Conservation (phyloP, 2,113 vertebrate species). For the Atlantisia rogersi region DNA sequence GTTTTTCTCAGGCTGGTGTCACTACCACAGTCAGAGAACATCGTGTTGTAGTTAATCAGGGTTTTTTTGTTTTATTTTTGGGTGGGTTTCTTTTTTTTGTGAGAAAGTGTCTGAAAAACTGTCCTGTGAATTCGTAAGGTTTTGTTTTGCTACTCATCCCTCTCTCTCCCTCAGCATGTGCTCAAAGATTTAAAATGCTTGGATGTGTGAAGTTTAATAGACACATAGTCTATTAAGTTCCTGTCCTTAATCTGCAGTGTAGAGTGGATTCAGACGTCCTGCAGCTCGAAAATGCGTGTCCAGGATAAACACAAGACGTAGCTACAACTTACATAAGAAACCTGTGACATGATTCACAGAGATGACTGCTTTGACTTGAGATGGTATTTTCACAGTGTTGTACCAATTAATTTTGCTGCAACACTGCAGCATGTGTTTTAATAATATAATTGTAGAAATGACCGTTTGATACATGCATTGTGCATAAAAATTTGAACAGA, state of each 20-base stretch:
- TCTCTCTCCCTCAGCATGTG: neutral
- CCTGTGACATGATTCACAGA: neutral
- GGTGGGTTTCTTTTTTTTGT: neutral
- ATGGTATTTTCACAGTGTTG: slow-evolving; percentile 16
- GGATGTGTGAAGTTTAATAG: neutral
- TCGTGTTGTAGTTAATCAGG: neutral
- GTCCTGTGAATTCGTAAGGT: neutral
- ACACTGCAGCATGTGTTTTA: neutral
- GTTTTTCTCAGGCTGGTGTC: neutral
- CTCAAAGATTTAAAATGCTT: neutral
- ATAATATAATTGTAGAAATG: neutral
- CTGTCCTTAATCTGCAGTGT: neutral
- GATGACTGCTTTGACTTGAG: neutral
- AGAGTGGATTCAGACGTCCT: neutral
- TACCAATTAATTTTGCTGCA: slow-evolving; percentile 20
- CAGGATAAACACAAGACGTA: neutral
- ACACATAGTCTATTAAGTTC: neutral
- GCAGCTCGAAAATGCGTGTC: neutral
- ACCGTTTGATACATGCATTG: neutral
- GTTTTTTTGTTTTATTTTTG: neutral
- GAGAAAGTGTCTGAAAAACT: neutral
- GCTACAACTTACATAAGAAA: neutral
- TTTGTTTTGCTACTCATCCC: neutral
- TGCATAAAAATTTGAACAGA: neutral
- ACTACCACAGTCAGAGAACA: neutral